Conservation (phyloP, 2,113 vertebrate genomes). For the Dasypus novemcinctus region DNA sequence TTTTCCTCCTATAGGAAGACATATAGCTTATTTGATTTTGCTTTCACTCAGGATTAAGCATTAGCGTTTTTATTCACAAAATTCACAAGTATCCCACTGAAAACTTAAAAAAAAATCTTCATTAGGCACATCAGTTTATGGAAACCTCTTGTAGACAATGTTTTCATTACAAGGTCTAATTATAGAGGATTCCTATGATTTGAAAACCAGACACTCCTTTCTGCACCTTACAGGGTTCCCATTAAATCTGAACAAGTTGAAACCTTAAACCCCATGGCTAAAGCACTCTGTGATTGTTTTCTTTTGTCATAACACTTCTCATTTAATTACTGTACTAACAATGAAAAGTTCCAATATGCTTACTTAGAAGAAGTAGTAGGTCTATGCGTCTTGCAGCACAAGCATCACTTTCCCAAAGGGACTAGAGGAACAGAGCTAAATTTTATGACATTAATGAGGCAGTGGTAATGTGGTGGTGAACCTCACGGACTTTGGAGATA, state of each 20-base stretch:
- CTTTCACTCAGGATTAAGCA: not conserved
- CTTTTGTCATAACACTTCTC: conserved; percentile 45
- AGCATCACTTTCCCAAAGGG: not conserved
- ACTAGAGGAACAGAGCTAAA: not conserved
- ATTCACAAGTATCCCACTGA: not conserved
- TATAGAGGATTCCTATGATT: conserved; percentile 43
- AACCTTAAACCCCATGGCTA: conserved; percentile 3
- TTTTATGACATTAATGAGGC: not conserved
- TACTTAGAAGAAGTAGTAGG: conserved; percentile 21
- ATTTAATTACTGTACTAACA: conserved; percentile 47
- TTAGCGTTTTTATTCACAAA: conserved; percentile 29
- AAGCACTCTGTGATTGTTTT: conserved; percentile 42
- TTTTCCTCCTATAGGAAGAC: conserved; percentile 23
- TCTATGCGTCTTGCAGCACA: not conserved
- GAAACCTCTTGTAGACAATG: conserved; percentile 11
- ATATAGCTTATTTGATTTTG: not conserved
- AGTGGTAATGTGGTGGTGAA: not conserved
- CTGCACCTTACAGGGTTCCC: conserved; percentile 34
- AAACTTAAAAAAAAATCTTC: conserved; percentile 39
- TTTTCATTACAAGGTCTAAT: conserved; percentile 54
- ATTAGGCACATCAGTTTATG: not conserved
- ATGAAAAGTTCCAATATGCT: not conserved
- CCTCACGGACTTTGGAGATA: not conserved
- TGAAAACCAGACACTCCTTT: conserved; percentile 63
- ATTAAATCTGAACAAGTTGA: conserved; percentile 45